phyloP scores from a whole-genome alignment of 2,113 vertebrate genomes.

The Labrus mixtus region DNA sequence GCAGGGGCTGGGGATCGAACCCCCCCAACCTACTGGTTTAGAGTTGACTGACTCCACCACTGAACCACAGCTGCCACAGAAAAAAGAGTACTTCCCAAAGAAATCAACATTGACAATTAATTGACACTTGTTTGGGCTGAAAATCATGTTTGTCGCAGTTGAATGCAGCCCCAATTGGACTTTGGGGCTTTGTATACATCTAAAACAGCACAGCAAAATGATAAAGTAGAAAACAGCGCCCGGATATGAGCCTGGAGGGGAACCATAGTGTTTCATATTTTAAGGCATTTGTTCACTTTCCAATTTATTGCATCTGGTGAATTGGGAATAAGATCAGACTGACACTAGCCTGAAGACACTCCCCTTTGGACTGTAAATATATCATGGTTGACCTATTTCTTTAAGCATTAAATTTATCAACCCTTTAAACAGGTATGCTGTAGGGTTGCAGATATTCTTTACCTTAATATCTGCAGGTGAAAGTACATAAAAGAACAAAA shows the following conservation, averaged over 20 bases:
- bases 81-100: too few species aligned
- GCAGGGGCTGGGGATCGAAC: too few species aligned
- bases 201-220: neutral
- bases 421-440: conserved; percentile 5
- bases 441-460: conserved; percentile 7
- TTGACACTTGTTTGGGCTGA: too few species aligned
- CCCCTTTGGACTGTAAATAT: conserved; percentile 8
- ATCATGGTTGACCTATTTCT: conserved; percentile 30
- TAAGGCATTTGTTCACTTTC: neutral
- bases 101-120: too few species aligned
- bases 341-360: neutral
- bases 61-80: too few species aligned
- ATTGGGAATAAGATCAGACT: neutral
- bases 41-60: too few species aligned
- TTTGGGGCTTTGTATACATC: too few species aligned
- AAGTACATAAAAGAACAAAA: conserved; percentile 13
- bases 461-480: conserved; percentile 7
- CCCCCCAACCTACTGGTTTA: too few species aligned
- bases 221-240: too few species aligned
- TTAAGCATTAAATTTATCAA: conserved; percentile 17
- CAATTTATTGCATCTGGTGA: neutral
- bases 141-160: too few species aligned
- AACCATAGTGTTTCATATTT: neutral
- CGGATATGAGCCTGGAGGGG: neutral
- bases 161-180: too few species aligned